Evolutionary conservation across 1,140 invertebrate genomes (phyloP), one percentile per base, ranked within the genome.

Genomic region (Magallana angulata): DNA sequence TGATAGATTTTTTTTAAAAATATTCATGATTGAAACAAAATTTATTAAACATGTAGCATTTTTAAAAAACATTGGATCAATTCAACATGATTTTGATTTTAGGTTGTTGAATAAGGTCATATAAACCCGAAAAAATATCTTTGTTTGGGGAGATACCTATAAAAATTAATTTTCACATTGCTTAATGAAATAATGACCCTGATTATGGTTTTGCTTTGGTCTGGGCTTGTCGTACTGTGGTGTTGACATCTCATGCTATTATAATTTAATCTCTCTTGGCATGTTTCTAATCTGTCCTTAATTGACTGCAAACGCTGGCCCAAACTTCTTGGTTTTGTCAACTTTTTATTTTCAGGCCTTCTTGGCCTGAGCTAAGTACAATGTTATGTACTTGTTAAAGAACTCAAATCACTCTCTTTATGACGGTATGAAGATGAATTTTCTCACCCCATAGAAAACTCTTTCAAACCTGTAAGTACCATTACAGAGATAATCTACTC

Each of bases 221-320:
- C 24, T 76, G 8, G 68, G 68, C 68, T 76, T 76, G 68, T 76
- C 68, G 48, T 24, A 36, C 8, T 4, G 5, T 30, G 36, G 68
- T 76, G 68, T 76, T 76, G 68, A 76, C 68, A 76, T 76, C 24
- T 76, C 6, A 11, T 76, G 68, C 36, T 30, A 76, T 3, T 62
- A n/a, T 62, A 14, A 30, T 9, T 30, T 36, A 76, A 76, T 76
- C 68, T 76, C 36, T 48, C 68, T 24, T 76, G 68, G 24, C 68
- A 76, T 76, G 36, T 36, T 76, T 76, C 24, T 76, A 76, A 76
- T 76, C 68, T 76, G 68, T 76, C 68, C 68, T 30, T 76, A 76
- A 76, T 76, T 76, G 68, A 76, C 68, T 30, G 68, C 36, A 48
- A 30, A 30, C 24, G 9, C 68, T 30, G 14, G 68, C 68, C 0